phyloP scores from a whole-genome alignment of 2,113 vertebrate genomes.

The Podocnemis expansa region DNA sequence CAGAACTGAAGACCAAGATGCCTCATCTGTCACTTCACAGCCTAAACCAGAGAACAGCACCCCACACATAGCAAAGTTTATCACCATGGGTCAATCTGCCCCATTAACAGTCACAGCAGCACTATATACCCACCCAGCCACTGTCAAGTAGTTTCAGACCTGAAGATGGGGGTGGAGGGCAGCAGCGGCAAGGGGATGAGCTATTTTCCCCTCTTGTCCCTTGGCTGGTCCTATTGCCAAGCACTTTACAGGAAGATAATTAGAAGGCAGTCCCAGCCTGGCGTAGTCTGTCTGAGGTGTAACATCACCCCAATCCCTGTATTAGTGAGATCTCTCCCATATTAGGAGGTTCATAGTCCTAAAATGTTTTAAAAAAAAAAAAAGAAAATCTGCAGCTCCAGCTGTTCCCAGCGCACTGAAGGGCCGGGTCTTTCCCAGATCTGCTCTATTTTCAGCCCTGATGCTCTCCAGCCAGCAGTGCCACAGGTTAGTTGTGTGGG shows the following conservation, averaged over 20 bases:
- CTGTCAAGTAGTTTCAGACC: too few species aligned
- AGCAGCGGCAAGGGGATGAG: too few species aligned
- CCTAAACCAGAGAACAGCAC: not conserved
- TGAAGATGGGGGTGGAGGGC: too few species aligned
- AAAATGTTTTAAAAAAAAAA: too few species aligned
- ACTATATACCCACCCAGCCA: too few species aligned
- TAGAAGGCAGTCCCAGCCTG: not conserved
- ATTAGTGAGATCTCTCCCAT: not conserved
- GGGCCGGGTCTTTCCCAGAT: too few species aligned
- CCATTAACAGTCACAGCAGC: not conserved
- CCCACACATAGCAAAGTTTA: not conserved
- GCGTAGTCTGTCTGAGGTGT: not conserved
- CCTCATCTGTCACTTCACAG: not conserved
- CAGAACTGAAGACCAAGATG: not conserved
- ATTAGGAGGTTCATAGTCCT: not conserved
- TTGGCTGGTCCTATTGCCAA: not conserved
- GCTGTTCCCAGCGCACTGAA: not conserved
- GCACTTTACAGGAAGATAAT: not conserved
- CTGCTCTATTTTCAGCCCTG: too few species aligned
- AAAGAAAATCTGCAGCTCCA: not conserved
- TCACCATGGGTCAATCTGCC: not conserved
- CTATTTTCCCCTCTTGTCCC: not conserved
- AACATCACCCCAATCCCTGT: too few species aligned
- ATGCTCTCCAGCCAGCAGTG: not conserved
- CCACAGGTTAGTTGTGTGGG: not conserved